Percentiles rank a stretch among this genome's conserved stretches.
These are phyloP conservation scores for Apantesis nais DNA, from an alignment of 2,888 invertebrate species.

Conservation along the genomic window DNA sequence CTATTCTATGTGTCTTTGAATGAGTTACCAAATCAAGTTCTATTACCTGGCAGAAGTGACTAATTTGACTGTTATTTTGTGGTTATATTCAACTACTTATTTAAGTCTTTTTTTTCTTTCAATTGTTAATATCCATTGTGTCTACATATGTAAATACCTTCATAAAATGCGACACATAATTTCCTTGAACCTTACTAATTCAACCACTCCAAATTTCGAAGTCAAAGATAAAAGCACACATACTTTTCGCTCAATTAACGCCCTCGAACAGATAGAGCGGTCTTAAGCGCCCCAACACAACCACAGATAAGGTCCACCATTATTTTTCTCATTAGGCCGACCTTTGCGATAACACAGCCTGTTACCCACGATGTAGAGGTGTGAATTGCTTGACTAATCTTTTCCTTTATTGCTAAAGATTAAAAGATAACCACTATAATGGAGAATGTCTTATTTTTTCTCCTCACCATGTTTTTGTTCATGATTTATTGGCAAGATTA, in stretches of 20 bases:
- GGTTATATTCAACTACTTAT: neutral
- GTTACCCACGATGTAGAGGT: constrained; percentile 43
- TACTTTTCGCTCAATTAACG: constrained; percentile 46
- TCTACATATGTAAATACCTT: neutral
- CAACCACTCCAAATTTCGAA: constrained; percentile 22
- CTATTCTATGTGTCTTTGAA: neutral
- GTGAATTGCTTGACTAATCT: constrained; percentile 56
- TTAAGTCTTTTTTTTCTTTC: neutral
- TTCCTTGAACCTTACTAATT: constrained; percentile 8
- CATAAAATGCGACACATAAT: constrained; percentile 2
- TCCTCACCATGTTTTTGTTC: constrained; percentile 20
- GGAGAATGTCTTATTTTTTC: constrained; percentile 36
- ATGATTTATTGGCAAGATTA: constrained; percentile 34
- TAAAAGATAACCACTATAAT: constrained; percentile 52
- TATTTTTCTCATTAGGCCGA: constrained; percentile 52
- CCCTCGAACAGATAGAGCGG: constrained; percentile 39
- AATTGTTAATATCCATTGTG: neutral
- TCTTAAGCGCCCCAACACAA: constrained; percentile 42
- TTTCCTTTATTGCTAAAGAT: constrained; percentile 52
- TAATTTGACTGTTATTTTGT: neutral
- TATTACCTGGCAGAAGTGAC: neutral
- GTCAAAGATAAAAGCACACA: constrained; percentile 42
- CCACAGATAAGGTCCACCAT: constrained; percentile 45
- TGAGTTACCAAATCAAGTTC: neutral
- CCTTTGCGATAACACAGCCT: constrained; percentile 47